Evolutionary conservation across 1,140 invertebrate genomes (phyloP).

Genomic region (Zeugodacus cucurbitae): DNA sequence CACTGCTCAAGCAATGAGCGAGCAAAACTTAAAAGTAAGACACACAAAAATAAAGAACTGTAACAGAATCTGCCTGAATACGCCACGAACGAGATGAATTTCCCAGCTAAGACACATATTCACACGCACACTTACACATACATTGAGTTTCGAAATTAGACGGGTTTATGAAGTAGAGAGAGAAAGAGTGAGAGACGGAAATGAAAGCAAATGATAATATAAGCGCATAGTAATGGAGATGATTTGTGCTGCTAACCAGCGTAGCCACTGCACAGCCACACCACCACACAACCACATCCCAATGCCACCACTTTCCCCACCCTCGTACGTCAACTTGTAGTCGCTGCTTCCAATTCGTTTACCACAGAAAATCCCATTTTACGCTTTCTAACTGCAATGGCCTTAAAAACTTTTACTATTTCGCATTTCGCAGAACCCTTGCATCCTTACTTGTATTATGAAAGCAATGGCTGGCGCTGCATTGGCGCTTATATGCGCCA

Average conservation of each 20-base stretch:
- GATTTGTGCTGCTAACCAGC: constrained; percentile 8
- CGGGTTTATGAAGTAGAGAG: neutral
- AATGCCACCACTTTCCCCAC: neutral
- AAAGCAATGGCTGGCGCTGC: neutral
- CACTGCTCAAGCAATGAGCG: neutral
- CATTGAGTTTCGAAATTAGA: neutral
- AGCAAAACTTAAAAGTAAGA: neutral
- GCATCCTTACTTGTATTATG: neutral
- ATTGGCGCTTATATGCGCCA: neutral
- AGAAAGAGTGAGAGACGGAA: no score
- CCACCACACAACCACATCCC: neutral
- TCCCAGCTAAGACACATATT: neutral
- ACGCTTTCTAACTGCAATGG: constrained; percentile 34
- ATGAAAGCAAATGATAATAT: constrained; percentile 31
- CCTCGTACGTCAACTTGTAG: neutral
- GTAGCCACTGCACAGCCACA: neutral
- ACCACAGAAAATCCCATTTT: constrained; percentile 35
- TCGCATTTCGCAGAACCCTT: constrained; percentile 20
- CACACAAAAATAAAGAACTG: neutral
- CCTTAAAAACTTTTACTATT: constrained; percentile 38
- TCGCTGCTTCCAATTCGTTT: neutral
- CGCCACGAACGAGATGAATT: neutral
- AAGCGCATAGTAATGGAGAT: constrained; percentile 34
- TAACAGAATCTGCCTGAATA: neutral
- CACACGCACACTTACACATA: neutral